Base-by-base conservation (phyloP, 2,113 vertebrate genomes). In the Phylloscopus trochilus region DNA sequence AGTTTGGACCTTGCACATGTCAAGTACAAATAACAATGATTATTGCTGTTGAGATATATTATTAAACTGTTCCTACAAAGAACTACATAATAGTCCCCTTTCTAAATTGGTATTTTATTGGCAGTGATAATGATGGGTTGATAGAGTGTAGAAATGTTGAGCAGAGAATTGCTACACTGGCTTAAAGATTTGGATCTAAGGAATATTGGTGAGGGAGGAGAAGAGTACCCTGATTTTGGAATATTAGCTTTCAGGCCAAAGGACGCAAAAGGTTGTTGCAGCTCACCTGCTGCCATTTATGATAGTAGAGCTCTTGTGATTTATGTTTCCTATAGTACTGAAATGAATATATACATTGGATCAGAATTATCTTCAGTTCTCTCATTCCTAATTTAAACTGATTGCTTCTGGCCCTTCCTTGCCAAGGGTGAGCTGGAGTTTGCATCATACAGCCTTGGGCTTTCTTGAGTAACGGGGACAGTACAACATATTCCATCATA, bases 51-150 rank as follows among this genome's bases (percentile, higher is more conserved):
- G 76, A 92, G 55, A 35, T 73, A 31, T 93, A 49, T 81, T 62
- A 93, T 93, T 93, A 78, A 33, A 51, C 43, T 89, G 79, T 90
- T 90, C 56, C 83, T 68, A 59, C 31, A 72, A 7, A 89, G 47
- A 83, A 74, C 68, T 52, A 59, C 20, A 72, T 83, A 92, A 91
- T 92, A 20, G n/a, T 15, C 22, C 51, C 44, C 64, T 78, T 86
- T 87, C 76, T 92, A 78, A 90, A 92, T 35, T 86, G 75, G n/a
- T 37, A 16, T 75, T 90, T 93, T 79, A 60, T 88, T 95, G 92
- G 82, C 85, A 94, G 68, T 52, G 70, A 59, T 56, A 87, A 44
- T 77, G 73, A 80, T 5, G 47, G 52, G 46, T 73, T 85, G 87
- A 60, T 75, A 60, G 44, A 53, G 31, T 27, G 41, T 18, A 64